These are phyloP conservation scores for Temnothorax nylanderi DNA, from an alignment of 1,140 invertebrate genomes.

Conservation along the genomic window DNA sequence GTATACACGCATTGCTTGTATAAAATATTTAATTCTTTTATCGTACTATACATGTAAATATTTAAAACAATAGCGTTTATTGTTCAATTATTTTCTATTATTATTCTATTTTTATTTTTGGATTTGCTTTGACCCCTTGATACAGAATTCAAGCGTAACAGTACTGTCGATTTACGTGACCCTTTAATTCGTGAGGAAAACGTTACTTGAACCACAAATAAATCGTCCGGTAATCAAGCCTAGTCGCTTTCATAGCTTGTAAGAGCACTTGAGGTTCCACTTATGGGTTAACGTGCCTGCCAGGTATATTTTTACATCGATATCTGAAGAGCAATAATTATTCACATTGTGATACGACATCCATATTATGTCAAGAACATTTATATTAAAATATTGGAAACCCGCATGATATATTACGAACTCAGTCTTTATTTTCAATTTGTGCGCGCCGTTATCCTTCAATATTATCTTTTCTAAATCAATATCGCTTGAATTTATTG, in stretches of 20 bases:
- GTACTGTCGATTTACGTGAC: background rate
- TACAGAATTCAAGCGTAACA: constrained; percentile 59
- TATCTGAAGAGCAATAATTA: constrained; percentile 24
- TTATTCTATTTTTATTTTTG: background rate
- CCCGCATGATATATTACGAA: background rate
- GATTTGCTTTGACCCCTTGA: constrained; percentile 17
- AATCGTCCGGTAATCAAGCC: constrained; percentile 63
- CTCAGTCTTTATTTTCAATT: background rate
- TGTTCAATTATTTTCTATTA: constrained; percentile 15
- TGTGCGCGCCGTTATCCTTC: background rate
- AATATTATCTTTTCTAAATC: background rate
- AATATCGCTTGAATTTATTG: background rate
- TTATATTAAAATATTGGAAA: background rate
- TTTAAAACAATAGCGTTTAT: constrained; percentile 10
- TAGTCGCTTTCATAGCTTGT: constrained; percentile 9
- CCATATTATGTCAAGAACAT: background rate
- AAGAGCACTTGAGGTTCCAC: constrained; percentile 45
- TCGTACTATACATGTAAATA: background rate
- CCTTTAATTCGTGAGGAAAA: constrained; percentile 69
- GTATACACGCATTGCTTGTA: background rate
- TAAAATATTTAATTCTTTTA: constrained; percentile 9
- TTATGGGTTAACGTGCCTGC: constrained; percentile 11
- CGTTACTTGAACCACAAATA: constrained; percentile 51
- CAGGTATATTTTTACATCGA: constrained; percentile 33
- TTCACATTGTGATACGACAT: background rate